Evolutionary conservation across 2,113 vertebrate species (phyloP).

Genomic region (Formicarius rufipectus): DNA sequence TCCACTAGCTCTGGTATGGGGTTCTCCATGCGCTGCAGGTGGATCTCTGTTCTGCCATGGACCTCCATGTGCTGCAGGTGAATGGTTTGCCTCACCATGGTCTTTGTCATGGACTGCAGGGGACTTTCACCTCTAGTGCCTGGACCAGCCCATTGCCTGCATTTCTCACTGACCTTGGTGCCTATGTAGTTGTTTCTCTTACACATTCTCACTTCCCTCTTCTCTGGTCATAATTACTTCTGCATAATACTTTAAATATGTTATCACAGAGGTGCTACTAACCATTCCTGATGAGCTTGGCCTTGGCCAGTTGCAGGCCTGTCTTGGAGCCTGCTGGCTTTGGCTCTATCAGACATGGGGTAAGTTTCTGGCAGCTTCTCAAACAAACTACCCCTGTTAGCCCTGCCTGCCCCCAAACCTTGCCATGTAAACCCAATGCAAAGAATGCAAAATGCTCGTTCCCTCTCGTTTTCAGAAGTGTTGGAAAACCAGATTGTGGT

Average conservation of each 20-base stretch:
- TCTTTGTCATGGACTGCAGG: not conserved
- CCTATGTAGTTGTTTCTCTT: not conserved
- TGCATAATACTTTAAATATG: not conserved
- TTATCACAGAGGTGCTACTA: not conserved
- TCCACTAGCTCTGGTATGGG: not conserved
- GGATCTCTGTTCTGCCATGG: not conserved
- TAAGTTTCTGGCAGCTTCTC: not conserved
- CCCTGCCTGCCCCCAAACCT: not conserved
- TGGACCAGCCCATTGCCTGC: not conserved
- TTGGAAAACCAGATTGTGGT: not conserved
- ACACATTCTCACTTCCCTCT: not conserved
- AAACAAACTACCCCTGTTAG: not conserved
- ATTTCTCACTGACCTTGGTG: not conserved
- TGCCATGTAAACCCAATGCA: not conserved
- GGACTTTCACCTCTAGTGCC: not conserved
- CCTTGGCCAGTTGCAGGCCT: not conserved
- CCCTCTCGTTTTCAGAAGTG: not conserved
- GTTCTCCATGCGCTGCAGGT: not conserved
- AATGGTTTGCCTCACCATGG: not conserved
- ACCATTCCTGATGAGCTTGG: rapidly evolving
- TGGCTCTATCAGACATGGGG: not conserved
- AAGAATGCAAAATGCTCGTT: not conserved
- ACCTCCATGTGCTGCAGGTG: not conserved
- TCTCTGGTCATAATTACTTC: not conserved
- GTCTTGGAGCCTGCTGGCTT: not conserved